phyloP scores from a whole-genome alignment of 2,888 invertebrate genomes.

The Idaea biselata region DNA sequence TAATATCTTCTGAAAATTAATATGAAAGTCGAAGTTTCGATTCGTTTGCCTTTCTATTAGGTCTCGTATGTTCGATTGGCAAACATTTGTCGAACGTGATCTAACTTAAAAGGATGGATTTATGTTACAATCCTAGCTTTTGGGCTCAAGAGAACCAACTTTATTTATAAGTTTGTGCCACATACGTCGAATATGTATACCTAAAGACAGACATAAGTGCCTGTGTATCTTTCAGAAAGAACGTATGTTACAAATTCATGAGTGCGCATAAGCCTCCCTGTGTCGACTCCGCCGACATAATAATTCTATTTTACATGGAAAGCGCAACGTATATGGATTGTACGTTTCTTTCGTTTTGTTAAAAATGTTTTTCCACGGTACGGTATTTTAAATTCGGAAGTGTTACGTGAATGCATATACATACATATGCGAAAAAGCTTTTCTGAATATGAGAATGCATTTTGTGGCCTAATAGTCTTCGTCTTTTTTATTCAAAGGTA shows the following conservation, averaged over 20 bases:
- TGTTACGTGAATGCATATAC: constrained; percentile 3
- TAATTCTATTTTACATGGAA: constrained; percentile 31
- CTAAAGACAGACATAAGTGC: constrained; percentile 18
- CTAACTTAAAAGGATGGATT: constrained; percentile 66
- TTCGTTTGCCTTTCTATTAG: constrained; percentile 65
- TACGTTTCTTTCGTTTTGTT: constrained; percentile 24
- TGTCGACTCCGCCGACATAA: constrained; percentile 28
- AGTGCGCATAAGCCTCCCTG: constrained; percentile 39
- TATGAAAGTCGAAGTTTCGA: constrained; percentile 53
- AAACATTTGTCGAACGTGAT: constrained; percentile 74
- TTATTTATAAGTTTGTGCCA: constrained; percentile 52
- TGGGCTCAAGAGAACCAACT: constrained; percentile 51
- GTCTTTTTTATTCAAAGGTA: background rate
- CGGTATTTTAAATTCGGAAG: background rate
- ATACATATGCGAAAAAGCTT: background rate
- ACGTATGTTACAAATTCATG: constrained; percentile 56
- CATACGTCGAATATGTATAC: constrained; percentile 17
- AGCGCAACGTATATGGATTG: constrained; percentile 20
- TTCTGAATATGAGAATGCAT: background rate
- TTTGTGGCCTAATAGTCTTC: background rate
- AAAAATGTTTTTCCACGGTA: constrained; percentile 13
- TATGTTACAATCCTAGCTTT: constrained; percentile 57
- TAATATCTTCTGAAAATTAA: constrained; percentile 37
- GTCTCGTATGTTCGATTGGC: constrained; percentile 58
- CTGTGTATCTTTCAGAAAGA: constrained; percentile 41